Conservation (phyloP, 2,113 vertebrate genomes). For the Sphaerodactylus townsendi region DNA sequence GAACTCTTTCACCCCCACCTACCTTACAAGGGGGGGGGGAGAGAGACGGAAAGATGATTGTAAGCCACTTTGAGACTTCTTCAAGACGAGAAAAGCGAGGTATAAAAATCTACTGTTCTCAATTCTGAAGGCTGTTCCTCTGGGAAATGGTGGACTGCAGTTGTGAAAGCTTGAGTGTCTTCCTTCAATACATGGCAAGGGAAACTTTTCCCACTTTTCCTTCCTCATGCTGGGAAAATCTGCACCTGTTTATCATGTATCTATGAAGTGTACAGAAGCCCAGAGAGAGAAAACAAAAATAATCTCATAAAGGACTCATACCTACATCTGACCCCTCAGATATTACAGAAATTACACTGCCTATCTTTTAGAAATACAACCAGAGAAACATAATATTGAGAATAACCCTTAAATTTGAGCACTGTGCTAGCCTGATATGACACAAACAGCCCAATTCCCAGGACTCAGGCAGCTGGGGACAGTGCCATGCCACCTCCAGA, state of each 20-base stretch:
- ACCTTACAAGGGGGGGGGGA: no score
- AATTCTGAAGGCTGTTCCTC: background rate
- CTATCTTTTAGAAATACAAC: background rate
- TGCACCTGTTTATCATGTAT: background rate
- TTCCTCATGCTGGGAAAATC: background rate
- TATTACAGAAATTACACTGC: background rate
- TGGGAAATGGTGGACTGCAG: no score
- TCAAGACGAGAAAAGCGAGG: no score
- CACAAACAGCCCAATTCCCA: no score
- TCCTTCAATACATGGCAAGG: background rate
- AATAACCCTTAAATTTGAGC: background rate
- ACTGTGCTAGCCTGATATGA: background rate
- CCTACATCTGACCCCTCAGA: background rate
- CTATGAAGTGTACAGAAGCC: background rate
- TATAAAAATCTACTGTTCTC: no score
- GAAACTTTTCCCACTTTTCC: background rate
- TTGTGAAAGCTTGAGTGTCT: background rate
- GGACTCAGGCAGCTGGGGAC: no score
- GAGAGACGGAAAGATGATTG: no score
- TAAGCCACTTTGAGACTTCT: no score
- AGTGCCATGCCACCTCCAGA: no score
- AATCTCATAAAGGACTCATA: background rate
- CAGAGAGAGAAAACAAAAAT: background rate
- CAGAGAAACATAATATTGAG: background rate
- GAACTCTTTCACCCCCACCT: no score